phyloP scores from a whole-genome alignment of 35 echinoderm and acorn worm genomes.

The Apostichopus japonicus region DNA sequence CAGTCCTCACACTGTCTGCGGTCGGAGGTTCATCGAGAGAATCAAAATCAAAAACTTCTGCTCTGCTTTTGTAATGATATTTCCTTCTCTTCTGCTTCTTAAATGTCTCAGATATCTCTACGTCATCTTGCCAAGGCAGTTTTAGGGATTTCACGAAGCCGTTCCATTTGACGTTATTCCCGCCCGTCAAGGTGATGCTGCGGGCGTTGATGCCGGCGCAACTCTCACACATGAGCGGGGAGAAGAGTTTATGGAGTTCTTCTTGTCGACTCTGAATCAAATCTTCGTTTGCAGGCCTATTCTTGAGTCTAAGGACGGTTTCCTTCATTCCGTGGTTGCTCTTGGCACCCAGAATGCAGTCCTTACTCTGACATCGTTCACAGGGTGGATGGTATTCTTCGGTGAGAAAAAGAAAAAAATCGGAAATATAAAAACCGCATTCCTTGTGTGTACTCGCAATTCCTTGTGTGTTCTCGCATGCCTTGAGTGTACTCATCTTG shows the following conservation, averaged over 20 bases:
- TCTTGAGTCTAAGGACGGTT: neutral
- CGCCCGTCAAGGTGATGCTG: neutral
- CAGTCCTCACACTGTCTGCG: neutral
- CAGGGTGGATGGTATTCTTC: constrained; percentile 19
- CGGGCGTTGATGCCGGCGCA: neutral
- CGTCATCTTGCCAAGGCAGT: constrained; percentile 27
- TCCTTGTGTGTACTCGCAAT: no score
- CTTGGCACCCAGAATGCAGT: neutral
- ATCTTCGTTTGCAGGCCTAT: no score
- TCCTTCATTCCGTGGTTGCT: neutral
- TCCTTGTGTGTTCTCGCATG: no score
- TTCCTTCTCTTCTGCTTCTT: neutral
- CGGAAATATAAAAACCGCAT: no score
- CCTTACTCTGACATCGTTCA: neutral
- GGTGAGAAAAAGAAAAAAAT: neutral
- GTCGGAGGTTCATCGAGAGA: neutral
- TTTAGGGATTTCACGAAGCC: constrained; percentile 10
- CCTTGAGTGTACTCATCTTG: no score
- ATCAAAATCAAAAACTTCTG: neutral
- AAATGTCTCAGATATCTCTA: neutral
- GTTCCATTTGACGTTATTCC: neutral
- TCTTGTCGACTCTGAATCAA: neutral
- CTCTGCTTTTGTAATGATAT: neutral
- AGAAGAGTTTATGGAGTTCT: neutral
- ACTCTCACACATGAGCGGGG: neutral